Conservation (phyloP, 2,797 vertebrate species). For the Cyclura pinguis region DNA sequence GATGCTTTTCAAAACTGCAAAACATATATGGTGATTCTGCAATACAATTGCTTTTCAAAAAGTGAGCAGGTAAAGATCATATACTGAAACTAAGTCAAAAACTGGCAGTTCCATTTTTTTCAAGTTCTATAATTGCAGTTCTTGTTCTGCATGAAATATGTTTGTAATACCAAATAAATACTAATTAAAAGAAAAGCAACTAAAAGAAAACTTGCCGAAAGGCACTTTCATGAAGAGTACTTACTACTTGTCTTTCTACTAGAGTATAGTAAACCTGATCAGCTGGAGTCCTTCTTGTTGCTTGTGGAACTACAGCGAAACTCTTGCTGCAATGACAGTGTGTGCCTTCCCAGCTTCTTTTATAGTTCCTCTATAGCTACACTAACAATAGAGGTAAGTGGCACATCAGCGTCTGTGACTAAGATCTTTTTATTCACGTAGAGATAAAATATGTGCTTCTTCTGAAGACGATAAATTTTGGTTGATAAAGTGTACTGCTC, state of each 20-base stretch:
- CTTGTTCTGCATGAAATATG: neutral
- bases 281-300: constrained; percentile 4
- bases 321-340: neutral
- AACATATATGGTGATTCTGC: neutral
- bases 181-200: constrained; percentile 30
- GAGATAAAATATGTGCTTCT: constrained; percentile 36
- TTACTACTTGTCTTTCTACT: constrained; percentile 30
- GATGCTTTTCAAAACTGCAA: neutral
- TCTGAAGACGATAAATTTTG: neutral
- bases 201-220: neutral
- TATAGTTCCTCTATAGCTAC: constrained; percentile 60
- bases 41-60: constrained; percentile 27
- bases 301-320: neutral
- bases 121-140: neutral
- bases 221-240: constrained; percentile 12
- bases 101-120: constrained; percentile 3
- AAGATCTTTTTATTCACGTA: constrained; percentile 30
- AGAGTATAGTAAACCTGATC: neutral
- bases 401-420: constrained; percentile 35
- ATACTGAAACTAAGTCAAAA: constrained; percentile 31
- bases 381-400: constrained; percentile 49
- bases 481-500: constrained; percentile 18
- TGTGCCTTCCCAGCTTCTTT: constrained; percentile 53
- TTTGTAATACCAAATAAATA: constrained; percentile 5
- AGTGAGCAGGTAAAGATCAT: neutral